phyloP scores from a whole-genome alignment of 2,113 vertebrate genomes.

The Poecilia latipinna region DNA sequence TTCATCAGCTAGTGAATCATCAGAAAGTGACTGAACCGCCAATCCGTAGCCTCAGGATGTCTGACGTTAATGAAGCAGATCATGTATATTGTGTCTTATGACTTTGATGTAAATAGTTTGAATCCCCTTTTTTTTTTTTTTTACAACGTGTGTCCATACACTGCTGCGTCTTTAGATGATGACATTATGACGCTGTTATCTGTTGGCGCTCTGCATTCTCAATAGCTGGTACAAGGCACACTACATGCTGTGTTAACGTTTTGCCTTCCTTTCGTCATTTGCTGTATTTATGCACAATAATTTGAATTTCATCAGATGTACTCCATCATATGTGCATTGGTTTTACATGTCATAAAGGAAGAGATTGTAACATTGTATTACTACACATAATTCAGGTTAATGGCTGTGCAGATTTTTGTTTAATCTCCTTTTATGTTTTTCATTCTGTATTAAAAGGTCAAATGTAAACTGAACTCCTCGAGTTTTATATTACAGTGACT shows the following conservation, averaged over 20 bases:
- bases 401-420: not conserved
- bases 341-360: not conserved
- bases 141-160: not conserved
- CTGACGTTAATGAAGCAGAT: constrained; percentile 18
- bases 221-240: not conserved
- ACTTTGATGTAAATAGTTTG: not conserved
- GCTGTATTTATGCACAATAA: not conserved
- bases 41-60: constrained; percentile 14
- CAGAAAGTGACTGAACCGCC: constrained; percentile 81
- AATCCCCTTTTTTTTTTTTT: not conserved
- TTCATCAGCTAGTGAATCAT: constrained; percentile 81
- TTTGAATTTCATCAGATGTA: not conserved
- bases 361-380: not conserved
- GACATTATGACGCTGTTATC: not conserved
- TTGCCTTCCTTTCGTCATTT: not conserved
- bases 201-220: not conserved
- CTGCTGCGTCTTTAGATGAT: not conserved
- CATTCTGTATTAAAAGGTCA: not conserved
- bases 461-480: not conserved
- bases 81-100: not conserved
- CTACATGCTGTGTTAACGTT: not conserved
- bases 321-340: not conserved
- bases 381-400: not conserved
- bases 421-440: not conserved
- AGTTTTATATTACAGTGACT: not conserved